Evolutionary conservation across 2,797 vertebrate genomes (phyloP).

Genomic region (Champsocephalus gunnari): DNA sequence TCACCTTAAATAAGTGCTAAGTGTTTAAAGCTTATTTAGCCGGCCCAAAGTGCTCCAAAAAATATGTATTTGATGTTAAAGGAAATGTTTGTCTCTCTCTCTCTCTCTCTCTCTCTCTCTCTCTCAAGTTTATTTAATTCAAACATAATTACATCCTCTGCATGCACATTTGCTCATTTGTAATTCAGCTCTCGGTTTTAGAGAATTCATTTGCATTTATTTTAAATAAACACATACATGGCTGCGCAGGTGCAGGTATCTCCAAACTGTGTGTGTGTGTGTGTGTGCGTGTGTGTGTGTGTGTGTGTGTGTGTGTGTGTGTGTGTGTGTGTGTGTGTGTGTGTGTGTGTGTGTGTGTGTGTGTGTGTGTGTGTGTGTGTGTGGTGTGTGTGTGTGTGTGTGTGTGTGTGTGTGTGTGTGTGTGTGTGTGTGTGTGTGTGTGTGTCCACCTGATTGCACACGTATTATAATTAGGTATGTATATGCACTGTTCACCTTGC

Average conservation of each 20-base stretch:
- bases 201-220: conserved; percentile 29
- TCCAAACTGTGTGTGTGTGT: not conserved
- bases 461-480: conserved; percentile 50
- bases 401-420: too few species aligned
- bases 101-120: too few species aligned
- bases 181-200: not conserved
- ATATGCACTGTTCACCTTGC: conserved; percentile 49
- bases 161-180: conserved; percentile 21
- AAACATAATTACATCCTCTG: conserved; percentile 4
- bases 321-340: too few species aligned
- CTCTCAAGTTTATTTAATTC: conserved; percentile 14
- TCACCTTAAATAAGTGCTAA: not conserved
- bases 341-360: too few species aligned
- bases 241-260: conserved; percentile 34
- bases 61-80: too few species aligned
- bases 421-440: too few species aligned
- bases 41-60: not conserved
- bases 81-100: too few species aligned
- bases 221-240: conserved; percentile 7
- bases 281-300: too few species aligned
- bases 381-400: too few species aligned
- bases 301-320: too few species aligned
- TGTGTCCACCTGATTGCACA: not conserved
- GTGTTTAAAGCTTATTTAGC: too few species aligned
- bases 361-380: too few species aligned